These are phyloP conservation scores for Tipula confusa DNA, from an alignment of 2,888 invertebrate genomes.

Conservation along the genomic window DNA sequence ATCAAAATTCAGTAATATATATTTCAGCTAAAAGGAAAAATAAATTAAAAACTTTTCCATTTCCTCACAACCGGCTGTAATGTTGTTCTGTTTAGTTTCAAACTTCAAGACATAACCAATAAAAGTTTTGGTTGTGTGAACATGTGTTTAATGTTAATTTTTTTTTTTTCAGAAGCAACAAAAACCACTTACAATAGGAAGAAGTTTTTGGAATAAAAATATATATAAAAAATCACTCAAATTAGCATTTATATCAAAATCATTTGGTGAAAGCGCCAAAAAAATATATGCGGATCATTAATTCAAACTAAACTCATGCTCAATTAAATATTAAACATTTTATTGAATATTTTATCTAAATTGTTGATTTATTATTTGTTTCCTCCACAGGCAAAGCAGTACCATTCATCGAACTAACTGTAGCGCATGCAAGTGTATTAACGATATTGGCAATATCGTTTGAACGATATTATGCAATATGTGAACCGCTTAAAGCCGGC, in stretches of 20 bases:
- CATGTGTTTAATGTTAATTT: too few relatives aligned
- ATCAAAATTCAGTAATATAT: background rate
- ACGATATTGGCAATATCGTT: conserved; percentile 92
- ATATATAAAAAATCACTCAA: background rate
- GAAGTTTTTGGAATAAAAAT: background rate
- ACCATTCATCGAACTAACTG: conserved; percentile 86
- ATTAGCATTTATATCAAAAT: background rate
- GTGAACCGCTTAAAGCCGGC: conserved; percentile 83
- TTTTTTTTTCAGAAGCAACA: background rate
- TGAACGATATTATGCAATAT: conserved; percentile 87
- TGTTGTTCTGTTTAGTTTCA: background rate
- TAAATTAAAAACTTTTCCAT: conserved; percentile 3
- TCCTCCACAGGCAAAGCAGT: conserved; percentile 78
- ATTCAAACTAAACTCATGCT: background rate
- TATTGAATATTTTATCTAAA: background rate
- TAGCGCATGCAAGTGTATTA: conserved; percentile 86
- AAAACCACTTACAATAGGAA: background rate
- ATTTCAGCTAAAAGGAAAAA: background rate
- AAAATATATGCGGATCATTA: background rate
- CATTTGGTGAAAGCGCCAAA: background rate
- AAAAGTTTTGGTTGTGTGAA: background rate
- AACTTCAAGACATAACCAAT: background rate
- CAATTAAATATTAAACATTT: background rate
- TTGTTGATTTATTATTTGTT: background rate
- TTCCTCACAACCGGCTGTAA: background rate